These are phyloP conservation scores for Tangara arthus DNA, from an alignment of 2,797 vertebrate species.

Conservation along the genomic window DNA sequence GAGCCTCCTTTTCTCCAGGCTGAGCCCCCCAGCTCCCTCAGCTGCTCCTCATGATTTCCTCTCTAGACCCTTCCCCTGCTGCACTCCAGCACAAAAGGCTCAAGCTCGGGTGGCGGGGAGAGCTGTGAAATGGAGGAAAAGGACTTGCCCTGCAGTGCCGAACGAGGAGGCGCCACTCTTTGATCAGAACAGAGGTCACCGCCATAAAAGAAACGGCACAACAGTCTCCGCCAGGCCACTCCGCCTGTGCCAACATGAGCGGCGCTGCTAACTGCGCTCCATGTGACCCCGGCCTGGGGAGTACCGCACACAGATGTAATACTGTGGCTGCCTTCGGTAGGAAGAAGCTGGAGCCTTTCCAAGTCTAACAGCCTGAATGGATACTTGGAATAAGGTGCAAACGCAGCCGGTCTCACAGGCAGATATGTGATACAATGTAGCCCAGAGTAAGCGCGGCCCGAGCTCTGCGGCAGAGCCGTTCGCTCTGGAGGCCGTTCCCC, in stretches of 20 bases:
- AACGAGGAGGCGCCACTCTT: neutral
- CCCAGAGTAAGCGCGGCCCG: rapidly evolving
- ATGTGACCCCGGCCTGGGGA: neutral
- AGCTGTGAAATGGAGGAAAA: neutral
- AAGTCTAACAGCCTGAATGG: neutral
- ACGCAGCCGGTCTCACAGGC: rapidly evolving
- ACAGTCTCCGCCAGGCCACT: neutral
- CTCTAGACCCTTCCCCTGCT: neutral
- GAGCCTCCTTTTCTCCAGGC: neutral
- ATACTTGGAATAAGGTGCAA: neutral
- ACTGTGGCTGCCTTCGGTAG: neutral
- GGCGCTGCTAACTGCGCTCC: neutral
- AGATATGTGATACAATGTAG: rapidly evolving
- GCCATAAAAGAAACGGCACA: neutral
- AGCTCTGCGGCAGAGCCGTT: rapidly evolving
- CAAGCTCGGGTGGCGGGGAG: neutral
- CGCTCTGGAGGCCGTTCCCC: neutral
- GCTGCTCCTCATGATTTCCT: neutral
- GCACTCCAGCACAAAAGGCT: neutral
- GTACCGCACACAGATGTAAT: rapidly evolving
- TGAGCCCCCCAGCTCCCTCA: neutral
- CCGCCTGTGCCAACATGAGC: neutral
- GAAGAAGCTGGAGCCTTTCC: neutral
- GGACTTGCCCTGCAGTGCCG: neutral
- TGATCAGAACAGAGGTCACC: slow-evolving; percentile 1